Evolutionary conservation across 2,888 invertebrate genomes (phyloP).

Genomic region (Aproaerema taeniolella): DNA sequence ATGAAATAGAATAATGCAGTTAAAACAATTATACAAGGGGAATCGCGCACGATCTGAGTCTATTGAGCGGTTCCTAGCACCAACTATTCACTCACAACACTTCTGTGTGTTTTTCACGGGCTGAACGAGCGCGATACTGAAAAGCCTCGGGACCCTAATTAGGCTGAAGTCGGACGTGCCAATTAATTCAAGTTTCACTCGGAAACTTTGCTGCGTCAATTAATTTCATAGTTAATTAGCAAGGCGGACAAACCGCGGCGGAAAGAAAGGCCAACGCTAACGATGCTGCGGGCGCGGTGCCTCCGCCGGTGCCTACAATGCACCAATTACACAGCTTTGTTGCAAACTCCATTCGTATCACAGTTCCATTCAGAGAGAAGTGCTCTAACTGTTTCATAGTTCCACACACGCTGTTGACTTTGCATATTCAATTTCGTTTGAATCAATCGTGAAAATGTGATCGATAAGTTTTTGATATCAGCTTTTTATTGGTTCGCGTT

Average conservation of each 20-base stretch:
- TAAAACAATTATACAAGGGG: constrained; percentile 23
- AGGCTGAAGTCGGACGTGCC: constrained; percentile 77
- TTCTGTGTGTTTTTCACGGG: constrained; percentile 74
- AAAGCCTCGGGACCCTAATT: constrained; percentile 76
- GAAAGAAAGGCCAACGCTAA: constrained; percentile 75
- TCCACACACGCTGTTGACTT: constrained; percentile 5
- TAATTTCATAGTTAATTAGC: constrained; percentile 78
- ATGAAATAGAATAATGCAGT: too few species aligned
- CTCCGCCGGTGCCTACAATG: constrained; percentile 59
- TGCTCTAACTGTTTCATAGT: constrained; percentile 9
- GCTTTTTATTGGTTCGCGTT: too few species aligned
- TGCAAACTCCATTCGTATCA: constrained; percentile 42
- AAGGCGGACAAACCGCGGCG: constrained; percentile 68
- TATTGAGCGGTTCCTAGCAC: constrained; percentile 28
- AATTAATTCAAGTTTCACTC: constrained; percentile 78
- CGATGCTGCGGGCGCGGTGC: constrained; percentile 58
- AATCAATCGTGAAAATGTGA: constrained; percentile 5
- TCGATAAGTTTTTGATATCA: too few species aligned
- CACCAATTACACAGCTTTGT: constrained; percentile 70
- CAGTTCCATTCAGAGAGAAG: constrained; percentile 38
- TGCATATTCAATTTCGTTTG: constrained; percentile 3
- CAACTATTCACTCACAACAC: constrained; percentile 57
- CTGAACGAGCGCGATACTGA: constrained; percentile 70
- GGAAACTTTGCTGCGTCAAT: constrained; percentile 77
- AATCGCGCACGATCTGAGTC: constrained; percentile 8